Base-by-base conservation (phyloP, 2,113 vertebrate species). In the Grantiella picta region DNA sequence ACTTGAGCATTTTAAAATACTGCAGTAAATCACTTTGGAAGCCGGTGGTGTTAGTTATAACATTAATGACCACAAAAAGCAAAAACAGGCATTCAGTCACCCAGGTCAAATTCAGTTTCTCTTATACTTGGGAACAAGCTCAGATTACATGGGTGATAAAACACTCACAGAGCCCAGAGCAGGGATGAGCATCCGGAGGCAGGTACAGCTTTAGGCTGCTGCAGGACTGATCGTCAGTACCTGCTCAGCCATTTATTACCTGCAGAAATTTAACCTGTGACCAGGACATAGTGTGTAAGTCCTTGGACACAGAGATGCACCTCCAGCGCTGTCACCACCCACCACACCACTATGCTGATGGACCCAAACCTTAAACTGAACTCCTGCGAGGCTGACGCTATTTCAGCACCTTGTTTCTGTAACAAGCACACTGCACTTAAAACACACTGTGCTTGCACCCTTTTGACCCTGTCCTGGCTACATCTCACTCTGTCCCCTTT, bases 291-390 rank as follows among this genome's bases (percentile, higher is more conserved):
- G 23, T 8, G 18, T 4, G 0, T 2, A 15, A 2, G 0, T 22
- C 47, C 47, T n/a, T 44, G 44, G 42, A 56, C 1, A 5, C 45
- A 53, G 19, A 60, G 47, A 36, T 1, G 0, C 16, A 44, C 3
- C 5, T 25, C 53, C 52, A 59, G 49, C 16, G 1, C 45, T 50
- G 71, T 7, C 23, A 47, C 20, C 53, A 63, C 44, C 56, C 56
- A 35, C 47, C 0, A 0, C 4, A 23, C 9, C 4, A 0, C 64
- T 7, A 4, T 0, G 1, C 29, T 42, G 9, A 33, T 0, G 15
- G 44, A 44, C 24, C 6, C 2, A 49, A 44, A 44, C 22, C 56
- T 70, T n/a, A 15, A n/a, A 28, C 24, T 15, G 47, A 61, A 20
- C 42, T 25, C 35, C 47, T 24, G 9, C 2, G 47, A 82, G 40